Evolutionary conservation across 2,888 invertebrate species (phyloP).

Genomic region (Dicyrtomina minuta): DNA sequence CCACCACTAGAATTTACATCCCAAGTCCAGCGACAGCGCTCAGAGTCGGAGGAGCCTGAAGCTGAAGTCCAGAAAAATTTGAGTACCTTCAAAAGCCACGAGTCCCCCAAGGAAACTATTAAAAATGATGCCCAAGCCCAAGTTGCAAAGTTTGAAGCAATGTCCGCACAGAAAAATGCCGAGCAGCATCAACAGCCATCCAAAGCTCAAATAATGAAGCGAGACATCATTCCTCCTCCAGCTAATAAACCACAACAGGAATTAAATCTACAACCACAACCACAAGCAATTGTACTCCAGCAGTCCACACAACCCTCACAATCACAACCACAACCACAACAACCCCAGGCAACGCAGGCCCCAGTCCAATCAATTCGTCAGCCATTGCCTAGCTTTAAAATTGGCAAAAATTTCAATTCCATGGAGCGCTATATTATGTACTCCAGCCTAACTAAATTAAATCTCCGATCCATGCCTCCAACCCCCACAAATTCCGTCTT

Average conservation of each 20-base stretch:
- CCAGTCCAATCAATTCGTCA: neutral
- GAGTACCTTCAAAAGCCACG: too few species aligned
- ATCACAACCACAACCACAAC: neutral
- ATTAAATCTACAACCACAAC: neutral
- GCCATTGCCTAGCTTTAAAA: constrained; percentile 22
- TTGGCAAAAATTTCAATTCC: constrained; percentile 34
- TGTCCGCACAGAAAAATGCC: too few species aligned
- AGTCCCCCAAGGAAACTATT: neutral
- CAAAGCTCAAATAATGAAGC: too few species aligned
- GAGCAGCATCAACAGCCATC: neutral
- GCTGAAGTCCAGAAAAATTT: neutral
- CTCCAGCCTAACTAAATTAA: constrained; percentile 32
- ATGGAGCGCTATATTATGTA: constrained; percentile 35
- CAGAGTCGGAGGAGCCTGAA: neutral
- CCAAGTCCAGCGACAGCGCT: too few species aligned
- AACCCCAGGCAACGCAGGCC: neutral
- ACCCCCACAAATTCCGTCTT: neutral
- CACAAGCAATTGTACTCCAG: neutral
- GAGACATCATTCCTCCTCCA: neutral
- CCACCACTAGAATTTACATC: neutral
- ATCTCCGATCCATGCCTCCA: constrained; percentile 30
- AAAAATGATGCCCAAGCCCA: neutral
- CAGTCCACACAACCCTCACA: neutral
- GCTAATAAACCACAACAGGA: constrained; percentile 3
- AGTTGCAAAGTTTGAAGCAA: neutral